A percentile compares a stretch with the other conserved stretches of the same genome.
phyloP scores from a whole-genome alignment of 2,113 vertebrate species.

The Argyrosomus japonicus region DNA sequence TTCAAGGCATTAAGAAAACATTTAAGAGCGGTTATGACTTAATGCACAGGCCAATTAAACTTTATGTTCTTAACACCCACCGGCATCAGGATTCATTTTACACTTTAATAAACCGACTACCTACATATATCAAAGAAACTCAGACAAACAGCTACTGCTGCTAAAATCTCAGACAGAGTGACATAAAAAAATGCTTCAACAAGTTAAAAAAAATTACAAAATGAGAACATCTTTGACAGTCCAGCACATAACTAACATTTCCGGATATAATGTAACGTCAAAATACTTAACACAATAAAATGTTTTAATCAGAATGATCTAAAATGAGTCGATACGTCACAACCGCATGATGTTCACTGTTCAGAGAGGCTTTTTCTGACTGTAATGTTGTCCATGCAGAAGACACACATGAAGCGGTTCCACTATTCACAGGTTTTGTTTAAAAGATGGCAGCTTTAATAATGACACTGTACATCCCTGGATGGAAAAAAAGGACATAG shows the following conservation, averaged over 20 bases:
- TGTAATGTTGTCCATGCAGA: conserved; percentile 13
- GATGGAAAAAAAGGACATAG: background rate
- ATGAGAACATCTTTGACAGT: background rate
- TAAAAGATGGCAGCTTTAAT: conserved; percentile 55
- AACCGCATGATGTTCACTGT: background rate
- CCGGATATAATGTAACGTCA: background rate
- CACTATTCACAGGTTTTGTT: conserved; percentile 24
- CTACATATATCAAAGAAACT: background rate
- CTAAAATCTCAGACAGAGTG: background rate
- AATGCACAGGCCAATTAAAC: background rate
- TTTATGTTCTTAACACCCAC: background rate
- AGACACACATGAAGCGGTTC: conserved; percentile 10
- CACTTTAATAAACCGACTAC: background rate
- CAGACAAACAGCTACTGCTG: background rate
- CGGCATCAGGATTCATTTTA: background rate
- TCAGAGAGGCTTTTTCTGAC: background rate
- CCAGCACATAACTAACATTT: background rate
- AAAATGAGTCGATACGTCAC: background rate
- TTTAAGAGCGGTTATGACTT: background rate
- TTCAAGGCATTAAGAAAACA: conserved; percentile 14
- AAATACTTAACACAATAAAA: conserved; percentile 8
- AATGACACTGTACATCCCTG: conserved; percentile 49
- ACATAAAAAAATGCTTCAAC: conserved; percentile 1
- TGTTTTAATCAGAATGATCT: background rate
- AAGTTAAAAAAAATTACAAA: conserved; percentile 10